phyloP scores from a whole-genome alignment of 2,113 vertebrate species.

The Syrrhaptes paradoxus region DNA sequence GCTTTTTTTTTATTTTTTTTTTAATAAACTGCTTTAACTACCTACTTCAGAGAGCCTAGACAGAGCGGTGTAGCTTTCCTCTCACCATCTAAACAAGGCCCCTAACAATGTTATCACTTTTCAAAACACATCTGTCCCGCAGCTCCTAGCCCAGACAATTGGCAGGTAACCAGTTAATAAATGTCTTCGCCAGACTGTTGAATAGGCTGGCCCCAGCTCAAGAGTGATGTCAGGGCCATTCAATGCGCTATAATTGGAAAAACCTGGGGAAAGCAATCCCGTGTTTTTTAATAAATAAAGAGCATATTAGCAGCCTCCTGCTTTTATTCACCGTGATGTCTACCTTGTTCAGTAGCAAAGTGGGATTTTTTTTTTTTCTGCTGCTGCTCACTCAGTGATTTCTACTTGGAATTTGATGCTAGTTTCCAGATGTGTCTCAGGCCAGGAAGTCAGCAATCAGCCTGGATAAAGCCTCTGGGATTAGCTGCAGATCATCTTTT shows the following conservation, averaged over 20 bases:
- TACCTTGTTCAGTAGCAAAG: constrained; percentile 58
- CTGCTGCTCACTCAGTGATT: not conserved
- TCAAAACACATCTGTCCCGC: constrained; percentile 77
- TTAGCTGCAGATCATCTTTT: constrained; percentile 48
- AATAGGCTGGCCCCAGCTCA: constrained; percentile 83
- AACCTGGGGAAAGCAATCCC: constrained; percentile 76
- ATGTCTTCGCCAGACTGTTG: constrained; percentile 78
- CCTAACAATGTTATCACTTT: constrained; percentile 79
- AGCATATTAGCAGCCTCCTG: constrained; percentile 45
- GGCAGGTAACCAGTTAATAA: constrained; percentile 85
- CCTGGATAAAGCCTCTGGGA: constrained; percentile 68
- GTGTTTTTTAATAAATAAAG: constrained; percentile 66
- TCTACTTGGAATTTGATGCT: constrained; percentile 48
- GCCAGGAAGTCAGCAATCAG: constrained; percentile 82
- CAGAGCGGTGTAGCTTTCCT: constrained; percentile 32
- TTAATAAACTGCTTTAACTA: constrained; percentile 27
- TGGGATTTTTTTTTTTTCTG: not conserved
- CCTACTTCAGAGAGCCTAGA: constrained; percentile 24
- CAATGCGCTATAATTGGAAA: constrained; percentile 85
- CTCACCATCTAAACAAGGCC: constrained; percentile 60
- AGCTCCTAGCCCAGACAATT: constrained; percentile 79
- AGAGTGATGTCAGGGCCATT: constrained; percentile 85
- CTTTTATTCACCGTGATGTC: constrained; percentile 16
- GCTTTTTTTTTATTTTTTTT: too few relatives aligned
- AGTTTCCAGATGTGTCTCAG: constrained; percentile 51